Evolutionary conservation across 2,797 vertebrate genomes (phyloP), one percentile per base, ranked within the genome.

Genomic region (Clarias platycephalus): DNA sequence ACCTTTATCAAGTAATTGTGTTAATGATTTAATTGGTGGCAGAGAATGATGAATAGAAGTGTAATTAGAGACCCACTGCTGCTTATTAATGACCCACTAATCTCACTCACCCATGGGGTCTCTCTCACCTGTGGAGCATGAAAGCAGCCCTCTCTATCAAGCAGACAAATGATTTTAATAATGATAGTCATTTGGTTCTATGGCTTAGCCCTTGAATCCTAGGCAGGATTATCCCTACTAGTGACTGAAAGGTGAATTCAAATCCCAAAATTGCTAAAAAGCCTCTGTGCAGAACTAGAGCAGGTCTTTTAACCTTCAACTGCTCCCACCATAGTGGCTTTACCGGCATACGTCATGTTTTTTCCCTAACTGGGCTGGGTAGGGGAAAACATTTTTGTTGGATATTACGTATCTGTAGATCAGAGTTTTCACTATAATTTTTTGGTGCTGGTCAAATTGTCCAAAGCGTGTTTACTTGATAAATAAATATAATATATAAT

Each of bases 21-120:
- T 94, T 94, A 93, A 93, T 92, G 92, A 93, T 94, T 95, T 95
- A 95, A 95, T 95, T 95, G 93, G 92, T 91, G 92, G 94, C 94
- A 93, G 92, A 94, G 90, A 94, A 92, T 93, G 91, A 94, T 94
- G 92, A 95, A 95, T 95, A 92, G 93, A 91, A 93, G 92, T 93
- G 93, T 95, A 95, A 95, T 95, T 95, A 95, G 93, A 90, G 86
- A 89, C 90, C 93, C 93, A 93, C 92, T 91, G 91, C 89, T 87
- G 90, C 91, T 83, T 80, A 74, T 85, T 83, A 86, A 89, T 87
- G 83, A 85, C 80, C 85, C 68, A 75, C 74, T 78, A 86, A 70
- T 85, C 83, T 76, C 31, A 80, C 63, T 76, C 44, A 79, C 40
- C 81, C 78, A 80, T 83, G 84, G 85, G 84, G 83, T 60, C 82